Evolutionary conservation across 2,888 invertebrate genomes (phyloP).

Genomic region (Notodonta dromedarius): DNA sequence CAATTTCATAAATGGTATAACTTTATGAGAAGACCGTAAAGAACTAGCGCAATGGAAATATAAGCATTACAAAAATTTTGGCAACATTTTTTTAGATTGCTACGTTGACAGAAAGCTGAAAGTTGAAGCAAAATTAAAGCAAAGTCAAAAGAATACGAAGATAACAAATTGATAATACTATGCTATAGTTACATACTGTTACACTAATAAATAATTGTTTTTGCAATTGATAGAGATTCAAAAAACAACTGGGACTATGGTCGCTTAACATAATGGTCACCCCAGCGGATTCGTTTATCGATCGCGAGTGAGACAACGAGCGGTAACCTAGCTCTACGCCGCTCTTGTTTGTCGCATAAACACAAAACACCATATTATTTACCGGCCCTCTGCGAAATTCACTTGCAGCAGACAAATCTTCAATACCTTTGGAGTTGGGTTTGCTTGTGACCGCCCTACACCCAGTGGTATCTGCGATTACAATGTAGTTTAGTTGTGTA

Average conservation of each 20-base stretch:
- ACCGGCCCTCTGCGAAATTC: constrained; percentile 47
- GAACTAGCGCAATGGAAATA: too few relatives aligned
- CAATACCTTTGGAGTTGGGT: constrained; percentile 18
- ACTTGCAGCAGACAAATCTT: constrained; percentile 35
- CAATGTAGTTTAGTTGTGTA: constrained; percentile 26
- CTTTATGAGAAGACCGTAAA: too few relatives aligned
- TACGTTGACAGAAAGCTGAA: too few relatives aligned
- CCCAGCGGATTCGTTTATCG: constrained; percentile 68
- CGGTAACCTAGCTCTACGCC: constrained; percentile 57
- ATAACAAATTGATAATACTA: too few relatives aligned
- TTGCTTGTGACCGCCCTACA: constrained; percentile 3
- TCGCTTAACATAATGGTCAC: constrained; percentile 56
- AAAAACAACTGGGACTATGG: background rate
- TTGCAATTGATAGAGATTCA: background rate
- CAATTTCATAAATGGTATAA: too few relatives aligned
- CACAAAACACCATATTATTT: constrained; percentile 71
- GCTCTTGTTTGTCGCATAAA: constrained; percentile 77
- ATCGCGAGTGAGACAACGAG: constrained; percentile 67
- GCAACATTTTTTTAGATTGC: too few relatives aligned
- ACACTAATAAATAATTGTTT: background rate
- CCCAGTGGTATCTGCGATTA: constrained; percentile 6
- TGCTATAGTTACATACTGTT: too few relatives aligned
- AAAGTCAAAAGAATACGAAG: too few relatives aligned
- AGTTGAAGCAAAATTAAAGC: too few relatives aligned
- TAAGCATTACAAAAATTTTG: too few relatives aligned